Evolutionary conservation across 1,140 invertebrate genomes (phyloP).

Genomic region (Bombus impatiens): DNA sequence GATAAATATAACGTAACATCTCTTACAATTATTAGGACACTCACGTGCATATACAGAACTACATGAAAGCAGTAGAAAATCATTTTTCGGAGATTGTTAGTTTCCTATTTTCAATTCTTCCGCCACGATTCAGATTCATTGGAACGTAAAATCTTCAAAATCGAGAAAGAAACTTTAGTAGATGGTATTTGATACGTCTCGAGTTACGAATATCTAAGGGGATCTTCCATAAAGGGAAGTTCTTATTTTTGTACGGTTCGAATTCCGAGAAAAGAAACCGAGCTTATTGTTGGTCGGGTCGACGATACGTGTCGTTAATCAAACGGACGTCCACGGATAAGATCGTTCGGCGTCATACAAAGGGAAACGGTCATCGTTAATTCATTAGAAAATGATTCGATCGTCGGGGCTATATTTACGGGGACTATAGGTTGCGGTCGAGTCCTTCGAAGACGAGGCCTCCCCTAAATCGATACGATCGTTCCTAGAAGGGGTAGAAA

Average conservation of each 20-base stretch:
- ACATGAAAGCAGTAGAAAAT: not conserved
- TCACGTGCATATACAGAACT: not conserved
- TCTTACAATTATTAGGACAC: not conserved
- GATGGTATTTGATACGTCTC: not conserved
- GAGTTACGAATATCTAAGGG: not conserved
- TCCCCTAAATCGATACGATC: constrained; percentile 18
- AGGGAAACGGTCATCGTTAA: constrained; percentile 27
- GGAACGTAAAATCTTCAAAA: not conserved
- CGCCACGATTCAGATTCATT: not conserved
- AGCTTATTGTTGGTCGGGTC: not conserved
- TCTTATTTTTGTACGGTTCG: not conserved
- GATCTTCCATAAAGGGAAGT: not conserved
- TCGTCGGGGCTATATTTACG: constrained; percentile 31
- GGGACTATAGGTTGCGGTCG: not conserved
- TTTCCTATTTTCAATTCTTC: not conserved
- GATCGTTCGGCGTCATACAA: constrained; percentile 8
- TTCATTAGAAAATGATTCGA: constrained; percentile 30
- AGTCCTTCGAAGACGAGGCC: not conserved
- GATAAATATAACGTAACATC: too few species aligned
- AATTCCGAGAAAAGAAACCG: not conserved
- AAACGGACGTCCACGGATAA: constrained; percentile 7
- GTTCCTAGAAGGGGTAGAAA: constrained; percentile 21
- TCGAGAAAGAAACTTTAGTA: not conserved
- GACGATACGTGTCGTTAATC: constrained; percentile 12
- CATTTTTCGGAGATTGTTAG: too few species aligned